A percentile compares a stretch with the other conserved stretches of the same genome.
Evolutionary conservation across 2,888 invertebrate genomes (phyloP).

Genomic region (Lasioglossum oenotherae): DNA sequence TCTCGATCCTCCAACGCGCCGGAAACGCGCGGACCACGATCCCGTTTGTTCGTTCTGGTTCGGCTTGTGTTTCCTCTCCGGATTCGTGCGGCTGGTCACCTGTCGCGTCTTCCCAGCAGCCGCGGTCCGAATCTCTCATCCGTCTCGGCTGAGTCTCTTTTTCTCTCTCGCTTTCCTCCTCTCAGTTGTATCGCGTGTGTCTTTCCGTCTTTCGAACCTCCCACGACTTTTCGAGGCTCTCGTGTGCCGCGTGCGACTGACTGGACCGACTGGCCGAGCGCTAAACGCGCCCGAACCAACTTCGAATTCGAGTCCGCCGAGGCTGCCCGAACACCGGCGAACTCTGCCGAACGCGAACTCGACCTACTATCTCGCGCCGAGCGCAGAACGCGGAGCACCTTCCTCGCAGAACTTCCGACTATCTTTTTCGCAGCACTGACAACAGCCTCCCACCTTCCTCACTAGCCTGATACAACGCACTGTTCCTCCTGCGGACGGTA

Average conservation of each 20-base stretch:
- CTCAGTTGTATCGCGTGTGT: constrained; percentile 56
- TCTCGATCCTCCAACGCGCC: constrained; percentile 29
- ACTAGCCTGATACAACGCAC: background rate
- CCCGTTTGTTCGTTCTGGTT: constrained; percentile 5
- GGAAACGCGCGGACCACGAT: constrained; percentile 42
- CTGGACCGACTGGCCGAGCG: constrained; percentile 62
- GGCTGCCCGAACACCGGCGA: constrained; percentile 54
- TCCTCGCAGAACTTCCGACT: constrained; percentile 33
- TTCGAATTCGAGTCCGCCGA: constrained; percentile 67
- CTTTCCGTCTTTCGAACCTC: constrained; percentile 57
- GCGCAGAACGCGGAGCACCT: constrained; percentile 6
- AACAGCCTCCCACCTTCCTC: constrained; percentile 23
- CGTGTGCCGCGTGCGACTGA: constrained; percentile 68
- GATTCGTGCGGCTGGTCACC: background rate
- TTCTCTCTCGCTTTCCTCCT: constrained; percentile 51
- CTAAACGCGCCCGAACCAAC: constrained; percentile 51
- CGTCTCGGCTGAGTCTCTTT: background rate
- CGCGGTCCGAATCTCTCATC: background rate
- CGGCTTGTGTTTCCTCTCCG: constrained; percentile 1
- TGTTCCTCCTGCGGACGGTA: background rate
- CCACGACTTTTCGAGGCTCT: constrained; percentile 60
- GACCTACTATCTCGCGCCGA: constrained; percentile 76
- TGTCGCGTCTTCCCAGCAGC: background rate
- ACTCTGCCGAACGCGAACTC: constrained; percentile 51
- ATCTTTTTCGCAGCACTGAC: constrained; percentile 42